Evolutionary conservation across 2,113 vertebrate genomes (phyloP).

Genomic region (Carassius gibelio): DNA sequence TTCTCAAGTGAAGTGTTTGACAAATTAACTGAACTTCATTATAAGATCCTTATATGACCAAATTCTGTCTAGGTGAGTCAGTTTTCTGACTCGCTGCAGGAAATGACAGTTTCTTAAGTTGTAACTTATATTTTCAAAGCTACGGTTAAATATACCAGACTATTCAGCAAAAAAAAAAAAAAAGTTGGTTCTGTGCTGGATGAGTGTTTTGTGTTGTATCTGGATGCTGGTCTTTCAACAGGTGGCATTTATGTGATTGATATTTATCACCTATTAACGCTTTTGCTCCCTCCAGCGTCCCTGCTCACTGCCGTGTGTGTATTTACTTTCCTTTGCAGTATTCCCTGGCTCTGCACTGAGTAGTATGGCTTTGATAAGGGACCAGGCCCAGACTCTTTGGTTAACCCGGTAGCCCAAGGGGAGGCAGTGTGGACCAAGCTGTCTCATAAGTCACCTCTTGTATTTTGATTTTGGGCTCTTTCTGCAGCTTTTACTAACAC

Average conservation of each 20-base stretch:
- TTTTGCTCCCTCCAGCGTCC: conserved; percentile 37
- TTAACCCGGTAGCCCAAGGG: conserved; percentile 75
- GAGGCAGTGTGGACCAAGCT: conserved; percentile 67
- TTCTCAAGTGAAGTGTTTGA: background rate
- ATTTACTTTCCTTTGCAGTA: conserved; percentile 96
- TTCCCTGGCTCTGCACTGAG: conserved; percentile 99
- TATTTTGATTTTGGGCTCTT: conserved; percentile 48
- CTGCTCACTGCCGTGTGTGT: conserved; percentile 77
- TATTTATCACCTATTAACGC: conserved; percentile 6
- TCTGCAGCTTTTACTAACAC: conserved; percentile 41
- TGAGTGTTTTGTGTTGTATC: background rate
- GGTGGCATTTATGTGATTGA: conserved; percentile 5
- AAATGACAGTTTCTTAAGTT: too few relatives aligned
- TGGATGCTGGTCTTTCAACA: background rate
- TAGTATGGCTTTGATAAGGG: conserved; percentile 85
- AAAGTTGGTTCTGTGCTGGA: background rate
- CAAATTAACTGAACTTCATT: background rate
- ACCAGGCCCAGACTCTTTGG: conserved; percentile 81
- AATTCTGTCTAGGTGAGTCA: too few relatives aligned
- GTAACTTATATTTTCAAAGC: background rate
- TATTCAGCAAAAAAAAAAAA: background rate
- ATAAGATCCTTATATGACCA: background rate
- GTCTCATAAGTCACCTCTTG: conserved; percentile 60
- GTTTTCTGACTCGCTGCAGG: too few relatives aligned
- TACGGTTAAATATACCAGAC: background rate